phyloP scores from a whole-genome alignment of 2,888 invertebrate genomes.

The Drosophila lutescens region DNA sequence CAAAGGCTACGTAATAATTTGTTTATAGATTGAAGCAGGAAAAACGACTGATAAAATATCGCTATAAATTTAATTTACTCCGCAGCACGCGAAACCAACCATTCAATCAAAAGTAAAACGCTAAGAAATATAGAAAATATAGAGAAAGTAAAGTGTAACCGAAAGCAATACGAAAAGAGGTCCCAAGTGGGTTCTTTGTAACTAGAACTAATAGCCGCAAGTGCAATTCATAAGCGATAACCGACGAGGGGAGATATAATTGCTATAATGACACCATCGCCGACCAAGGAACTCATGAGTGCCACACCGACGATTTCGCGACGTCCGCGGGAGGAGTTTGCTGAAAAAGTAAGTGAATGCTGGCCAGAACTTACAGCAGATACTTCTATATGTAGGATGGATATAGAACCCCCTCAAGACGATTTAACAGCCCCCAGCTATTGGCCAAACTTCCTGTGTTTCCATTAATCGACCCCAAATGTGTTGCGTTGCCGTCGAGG shows the following conservation, averaged over 20 bases:
- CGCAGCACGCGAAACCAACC: conserved; percentile 41
- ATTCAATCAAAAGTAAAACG: conserved; percentile 19
- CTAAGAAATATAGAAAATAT: background rate
- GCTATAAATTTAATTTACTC: conserved; percentile 50
- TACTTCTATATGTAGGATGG: background rate
- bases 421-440: conserved; percentile 26
- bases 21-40: conserved; percentile 35
- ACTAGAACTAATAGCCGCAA: conserved; percentile 34
- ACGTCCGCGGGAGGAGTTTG: conserved; percentile 82
- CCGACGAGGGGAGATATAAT: conserved; percentile 18
- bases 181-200: conserved; percentile 22
- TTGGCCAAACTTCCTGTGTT: conserved; percentile 66
- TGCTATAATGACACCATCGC: conserved; percentile 76
- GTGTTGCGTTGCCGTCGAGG: conserved; percentile 45
- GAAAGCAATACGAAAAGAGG: conserved; percentile 64
- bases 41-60: conserved; percentile 50
- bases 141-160: conserved; percentile 46
- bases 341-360: conserved; percentile 80
- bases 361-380: conserved; percentile 1
- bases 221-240: conserved; percentile 37
- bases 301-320: conserved; percentile 78
- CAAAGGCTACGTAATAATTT: conserved; percentile 65
- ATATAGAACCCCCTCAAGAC: background rate
- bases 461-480: conserved; percentile 66
- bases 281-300: conserved; percentile 81